Evolutionary conservation across 1,140 invertebrate species (phyloP), one percentile per base, ranked within the genome.

Genomic region (Drosophila bocqueti): DNA sequence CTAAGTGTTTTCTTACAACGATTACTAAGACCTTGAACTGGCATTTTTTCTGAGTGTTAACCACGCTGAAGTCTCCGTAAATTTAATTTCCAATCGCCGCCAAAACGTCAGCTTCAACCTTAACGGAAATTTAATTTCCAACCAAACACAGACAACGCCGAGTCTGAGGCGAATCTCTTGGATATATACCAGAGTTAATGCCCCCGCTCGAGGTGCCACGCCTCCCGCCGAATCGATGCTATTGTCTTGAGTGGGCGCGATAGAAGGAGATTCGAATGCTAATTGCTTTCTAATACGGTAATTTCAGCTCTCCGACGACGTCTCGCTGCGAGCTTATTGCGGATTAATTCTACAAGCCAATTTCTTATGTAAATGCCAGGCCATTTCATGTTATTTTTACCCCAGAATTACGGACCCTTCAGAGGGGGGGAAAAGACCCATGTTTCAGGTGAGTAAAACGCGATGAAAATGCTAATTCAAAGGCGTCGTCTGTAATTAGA

Each of bases 331-430:
- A 81, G 83, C 90, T 92, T 92, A 92, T 92, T 92, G 90, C 76
- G 86, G 90, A 92, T 92, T 92, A 92, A 91, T 92, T 92, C 83
- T 91, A 92, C 90, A 87, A 87, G 90, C 86, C 89, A 92, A 92
- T 92, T 92, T 92, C 91, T 85, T 87, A 92, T 92, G 90, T 92
- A 91, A 92, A 92, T 92, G 71, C 71, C 75, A 31, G 50, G 47
- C 76, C 85, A 65, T 90, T 82, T 65, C 81, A 74, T 85, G 85
- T 84, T 89, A 47, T 81, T 80, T 52, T 80, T 73, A 69, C 64
- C 63, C 62, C 42, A 54, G 66, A 59, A 76, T 49, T n/a, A 36
- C 36, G 21, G 47, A 40, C 38, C 13, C 46, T 26, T 24, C 10
- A 15, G 15, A 13, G 38, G 10, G 43, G 43, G 52, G 29, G 16